Evolutionary conservation across 2,797 vertebrate species (phyloP), one percentile per base, ranked within the genome.

Genomic region (Crenuchus spilurus): DNA sequence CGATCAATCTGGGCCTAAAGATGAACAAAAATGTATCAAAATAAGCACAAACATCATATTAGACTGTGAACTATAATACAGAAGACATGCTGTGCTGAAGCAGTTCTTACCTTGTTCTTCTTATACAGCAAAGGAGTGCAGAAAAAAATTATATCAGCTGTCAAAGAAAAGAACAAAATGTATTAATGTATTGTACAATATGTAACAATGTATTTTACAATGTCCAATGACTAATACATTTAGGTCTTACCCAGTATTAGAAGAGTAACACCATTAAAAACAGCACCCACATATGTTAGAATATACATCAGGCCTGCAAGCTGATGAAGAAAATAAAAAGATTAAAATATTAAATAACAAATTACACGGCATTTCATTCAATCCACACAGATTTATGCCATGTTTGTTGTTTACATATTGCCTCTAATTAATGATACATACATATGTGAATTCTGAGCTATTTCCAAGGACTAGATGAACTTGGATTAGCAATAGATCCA

Each of bases 261-360:
- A 48, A 97, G 91, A 80, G 95, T 96, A 89, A 96, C 95, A 48
- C 95, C 95, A 16, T 97, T 97, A 85, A 97, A 97, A 71, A 96
- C 92, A 0, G 95, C 95, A 52, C 95, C 95, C 0, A 97, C 94
- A 9, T 96, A 97, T 60, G 95, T 97, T 88, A 96, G 84, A 80
- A 97, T 88, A 95, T 95, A 97, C 95, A 96, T 96, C 85, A 91
- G 91, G 61, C 95, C 94, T 31, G 95, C 95, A 86, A 97, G 89
- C 95, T 97, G 88, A n/a, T n/a, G n/a, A n/a, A n/a, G n/a, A n/a
- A n/a, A n/a, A n/a, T n/a, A n/a, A n/a, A n/a, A n/a, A n/a, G n/a
- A n/a, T n/a, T n/a, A n/a, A n/a, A n/a, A n/a, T n/a, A n/a, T n/a
- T n/a, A n/a, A n/a, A n/a, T n/a, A n/a, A n/a, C n/a, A n/a, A n/a